Base-by-base conservation (phyloP, 2,888 invertebrate species). In the Tipula lateralis region DNA sequence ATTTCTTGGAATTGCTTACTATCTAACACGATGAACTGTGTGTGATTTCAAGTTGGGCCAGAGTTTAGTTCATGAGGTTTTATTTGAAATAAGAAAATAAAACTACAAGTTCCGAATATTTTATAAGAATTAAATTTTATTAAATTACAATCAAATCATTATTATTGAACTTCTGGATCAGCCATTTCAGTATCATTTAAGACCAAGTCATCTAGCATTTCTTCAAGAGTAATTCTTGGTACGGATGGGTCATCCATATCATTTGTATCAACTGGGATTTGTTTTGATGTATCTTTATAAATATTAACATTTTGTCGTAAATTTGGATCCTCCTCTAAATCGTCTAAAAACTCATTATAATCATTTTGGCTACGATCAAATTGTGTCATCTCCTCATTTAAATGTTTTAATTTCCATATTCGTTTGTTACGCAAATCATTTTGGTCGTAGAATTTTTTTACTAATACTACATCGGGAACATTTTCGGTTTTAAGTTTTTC, bases 311-410 rank as follows among this genome's bases (percentile, higher is more conserved):
- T 95, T 88, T 97, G 96, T 85, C 99, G 93, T 88, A 96, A 92
- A 13, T 94, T 93, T 2, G 94, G 94, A 90, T 99, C 98, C 90
- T 99, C 99, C 90, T 99, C 99, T 86, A 99, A 91, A 88, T 99
- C 99, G 87, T 99, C 97, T 90, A 99, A 91, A 91, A 99, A 99
- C 87, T 98, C 98, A 87, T 95, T 94, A 91, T 96, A 99, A 87
- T 99, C 98, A 87, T 92, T 92, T 0, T 82, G 82, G 30, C 32
- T 82, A 29, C 82, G 29, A 82, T 82, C 82, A 13, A 82, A 82
- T 16, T 29, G 82, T 82, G 29, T 32, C 82, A 82, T 82, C 84
- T 94, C 94, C 6, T 94, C 93, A 0, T 93, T 93, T 89, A 99
- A 93, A 89, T 97, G 97, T 88, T 96, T 95, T 44, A 99, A 92